Conservation (phyloP, 2,888 invertebrate species). For the Tenthredo mesomela region DNA sequence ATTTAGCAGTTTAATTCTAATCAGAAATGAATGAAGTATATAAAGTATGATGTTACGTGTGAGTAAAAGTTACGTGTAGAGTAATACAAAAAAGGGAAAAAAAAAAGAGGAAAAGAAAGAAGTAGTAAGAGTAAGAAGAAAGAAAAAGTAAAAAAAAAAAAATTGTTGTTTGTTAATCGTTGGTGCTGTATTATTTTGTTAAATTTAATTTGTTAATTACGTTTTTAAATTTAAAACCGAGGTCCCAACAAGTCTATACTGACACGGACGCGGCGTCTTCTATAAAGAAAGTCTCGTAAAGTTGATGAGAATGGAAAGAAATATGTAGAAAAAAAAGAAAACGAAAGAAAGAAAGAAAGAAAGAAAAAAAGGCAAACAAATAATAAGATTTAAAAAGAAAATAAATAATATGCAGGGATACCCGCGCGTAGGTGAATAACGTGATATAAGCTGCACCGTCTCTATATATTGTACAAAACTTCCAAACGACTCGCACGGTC, state of each 20-base stretch:
- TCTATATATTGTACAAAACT: constrained; percentile 54
- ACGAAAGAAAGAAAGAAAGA: constrained; percentile 51
- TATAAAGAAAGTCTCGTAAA: constrained; percentile 55
- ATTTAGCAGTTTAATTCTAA: constrained; percentile 40
- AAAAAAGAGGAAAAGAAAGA: too few species aligned
- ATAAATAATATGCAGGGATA: constrained; percentile 59
- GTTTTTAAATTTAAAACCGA: constrained; percentile 56
- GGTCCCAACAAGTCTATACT: constrained; percentile 59
- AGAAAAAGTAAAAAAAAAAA: constrained; percentile 38
- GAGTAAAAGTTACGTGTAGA: constrained; percentile 32
- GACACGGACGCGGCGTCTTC: constrained; percentile 61
- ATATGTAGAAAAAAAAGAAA: constrained; percentile 53
- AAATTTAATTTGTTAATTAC: constrained; percentile 58
- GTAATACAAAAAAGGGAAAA: neutral
- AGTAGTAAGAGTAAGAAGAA: constrained; percentile 32
- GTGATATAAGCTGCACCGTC: constrained; percentile 67
- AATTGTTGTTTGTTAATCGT: constrained; percentile 59
- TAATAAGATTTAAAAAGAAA: constrained; percentile 58
- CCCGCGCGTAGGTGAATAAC: constrained; percentile 63
- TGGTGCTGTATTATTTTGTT: constrained; percentile 58
- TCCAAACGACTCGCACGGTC: constrained; percentile 42
- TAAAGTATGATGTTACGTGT: constrained; percentile 52
- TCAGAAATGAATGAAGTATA: constrained; percentile 34
- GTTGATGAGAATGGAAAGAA: constrained; percentile 50
- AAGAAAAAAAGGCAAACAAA: constrained; percentile 56